Conservation (phyloP, 2,113 vertebrate genomes). For the Oenanthe melanoleuca region DNA sequence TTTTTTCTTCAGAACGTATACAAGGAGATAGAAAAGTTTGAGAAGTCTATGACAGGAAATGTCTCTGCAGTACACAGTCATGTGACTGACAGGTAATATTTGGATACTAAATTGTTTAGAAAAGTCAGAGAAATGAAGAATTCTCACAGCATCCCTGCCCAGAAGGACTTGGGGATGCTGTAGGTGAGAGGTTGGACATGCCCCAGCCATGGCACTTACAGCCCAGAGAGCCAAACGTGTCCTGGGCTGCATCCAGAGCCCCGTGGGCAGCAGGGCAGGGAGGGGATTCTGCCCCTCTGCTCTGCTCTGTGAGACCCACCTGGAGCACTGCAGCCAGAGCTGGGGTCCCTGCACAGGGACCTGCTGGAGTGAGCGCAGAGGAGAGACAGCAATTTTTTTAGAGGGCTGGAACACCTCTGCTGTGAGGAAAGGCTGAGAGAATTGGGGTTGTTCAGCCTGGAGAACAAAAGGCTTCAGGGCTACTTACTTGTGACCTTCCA, state of each 20-base stretch:
- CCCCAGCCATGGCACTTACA: too few relatives aligned
- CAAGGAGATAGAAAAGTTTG: slow-evolving; percentile 85
- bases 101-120: background rate
- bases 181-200: background rate
- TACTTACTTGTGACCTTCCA: background rate
- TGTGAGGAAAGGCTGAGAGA: background rate
- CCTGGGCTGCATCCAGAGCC: too few relatives aligned
- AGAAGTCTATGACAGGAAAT: slow-evolving; percentile 76
- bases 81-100: slow-evolving; percentile 65
- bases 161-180: background rate
- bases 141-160: background rate
- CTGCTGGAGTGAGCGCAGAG: accelerated
- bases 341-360: background rate
- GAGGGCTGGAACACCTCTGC: background rate
- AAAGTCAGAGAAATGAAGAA: background rate
- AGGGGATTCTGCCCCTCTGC: too few relatives aligned
- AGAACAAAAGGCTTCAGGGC: background rate
- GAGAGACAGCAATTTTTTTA: accelerated
- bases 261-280: too few relatives aligned
- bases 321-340: too few relatives aligned
- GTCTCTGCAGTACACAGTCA: background rate
- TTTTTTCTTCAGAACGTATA: slow-evolving; percentile 74
- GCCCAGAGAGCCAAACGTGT: too few relatives aligned
- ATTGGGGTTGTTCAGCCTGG: background rate
- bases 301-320: too few relatives aligned